Evolutionary conservation across 2,888 invertebrate species (phyloP), one percentile per base, ranked within the genome.

Genomic region (Drosophila meridionalis): DNA sequence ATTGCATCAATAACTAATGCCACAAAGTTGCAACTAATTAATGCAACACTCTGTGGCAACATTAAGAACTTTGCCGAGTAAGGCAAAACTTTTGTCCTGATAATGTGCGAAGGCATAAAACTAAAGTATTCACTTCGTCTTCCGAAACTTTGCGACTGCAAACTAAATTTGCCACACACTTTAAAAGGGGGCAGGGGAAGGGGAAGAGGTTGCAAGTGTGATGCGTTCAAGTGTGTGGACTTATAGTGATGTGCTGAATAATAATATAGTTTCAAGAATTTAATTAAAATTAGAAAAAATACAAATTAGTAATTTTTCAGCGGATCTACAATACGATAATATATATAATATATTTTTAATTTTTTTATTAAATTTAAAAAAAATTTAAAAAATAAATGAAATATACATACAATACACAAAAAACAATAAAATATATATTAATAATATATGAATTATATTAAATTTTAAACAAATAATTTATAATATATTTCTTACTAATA

Each of bases 1-100:
- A 79, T 78, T 78, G 56, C 62, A 72, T 78, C 76, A 67, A 78
- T 76, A 75, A 68, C 71, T 57, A 42, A 78, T 63, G 12, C 48
- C 47, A 36, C 62, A 67, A 68, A 71, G 52, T 65, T 60, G 47
- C 56, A 43, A 56, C 65, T 63, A 78, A 71, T 78, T 68, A 75
- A 60, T 68, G 56, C 62, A 28, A 56, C 62, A 59, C 34, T 69
- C 34, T 62, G 57, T 28, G 63, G 57, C 63, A 40, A 34, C 8
- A 11, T 56, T 47, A 12, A 60, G 34, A 45, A 75, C 70, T 65
- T 55, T 26, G 34, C n/a, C 6, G n/a, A 48, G 30, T n/a, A 26
- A 36, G 28, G 48, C 3, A 8, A 48, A 48, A 48, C 56, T 56
- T 56, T 56, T 4, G 5, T 2, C 55, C 9, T 3, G 55, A 40